Base-by-base conservation (phyloP, 2,888 invertebrate species). In the Meandrusa payeni region DNA sequence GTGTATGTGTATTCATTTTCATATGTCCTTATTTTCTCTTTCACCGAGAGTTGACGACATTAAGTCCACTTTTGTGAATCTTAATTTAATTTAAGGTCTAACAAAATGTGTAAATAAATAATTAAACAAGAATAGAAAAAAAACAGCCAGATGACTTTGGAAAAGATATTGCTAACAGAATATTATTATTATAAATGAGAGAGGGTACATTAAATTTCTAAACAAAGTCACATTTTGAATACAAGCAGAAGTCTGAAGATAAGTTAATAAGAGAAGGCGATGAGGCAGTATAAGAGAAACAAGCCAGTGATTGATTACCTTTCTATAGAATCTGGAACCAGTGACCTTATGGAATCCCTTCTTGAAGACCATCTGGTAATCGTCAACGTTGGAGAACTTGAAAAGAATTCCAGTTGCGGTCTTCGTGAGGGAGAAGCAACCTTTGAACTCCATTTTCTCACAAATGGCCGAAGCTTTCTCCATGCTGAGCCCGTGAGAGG, bases 301-400 rank as follows among this genome's bases (percentile, higher is more conserved):
- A 6, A 13, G 12, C n/a, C n/a, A n/a, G n/a, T n/a, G n/a, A n/a
- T n/a, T 28, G 3, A 71, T 77, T 88, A 95, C 94, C 92, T 95
- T 95, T 82, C 94, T 92, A 79, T 95, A 95, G 70, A 95, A 93
- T 59, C 95, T 89, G 34, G 95, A 95, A 17, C 95, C 95, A 42
- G 95, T 95, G 38, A 95, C 94, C 77, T 93, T 93, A 78, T 95
- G 95, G 82, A 95, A 95, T 15, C 95, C 95, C 73, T 95, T 95
- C 81, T 94, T 93, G 89, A 92, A 95, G 52, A 95, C 94, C 71
- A 93, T 92, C 78, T 94, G 94, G 77, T 93, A 95, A 73, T 95
- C 95, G 56, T 95, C 95, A 53, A 94, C 93, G 76, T 93, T 93
- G 58, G 94, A 94, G 82, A 95, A 95, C 81, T 95, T 95, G 88